Percentiles rank a stretch among this genome's conserved stretches.
Evolutionary conservation across 2,888 invertebrate genomes (phyloP).

Genomic region (Crepidodera aurea): DNA sequence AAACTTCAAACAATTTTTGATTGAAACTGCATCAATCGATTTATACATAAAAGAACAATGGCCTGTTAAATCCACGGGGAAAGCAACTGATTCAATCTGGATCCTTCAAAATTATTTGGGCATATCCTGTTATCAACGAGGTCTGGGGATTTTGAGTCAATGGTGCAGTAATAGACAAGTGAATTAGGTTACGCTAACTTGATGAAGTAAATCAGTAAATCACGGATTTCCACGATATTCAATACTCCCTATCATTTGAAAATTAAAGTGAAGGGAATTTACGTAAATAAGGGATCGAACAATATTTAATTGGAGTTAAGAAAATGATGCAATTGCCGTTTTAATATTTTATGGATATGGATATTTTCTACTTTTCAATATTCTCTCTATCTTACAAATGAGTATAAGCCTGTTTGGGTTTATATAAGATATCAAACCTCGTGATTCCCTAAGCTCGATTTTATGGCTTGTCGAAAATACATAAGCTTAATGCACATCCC

Average conservation of each 20-base stretch:
- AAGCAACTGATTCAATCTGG: slow-evolving; percentile 18
- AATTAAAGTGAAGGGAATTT: slow-evolving; percentile 7
- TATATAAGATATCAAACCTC: background rate
- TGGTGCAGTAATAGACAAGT: slow-evolving; percentile 14
- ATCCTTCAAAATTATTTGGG: slow-evolving; percentile 28
- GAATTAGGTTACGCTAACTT: slow-evolving; percentile 15
- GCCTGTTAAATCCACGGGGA: slow-evolving; percentile 22
- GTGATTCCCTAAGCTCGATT: background rate
- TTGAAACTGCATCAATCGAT: slow-evolving; percentile 1
- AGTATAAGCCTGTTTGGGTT: background rate
- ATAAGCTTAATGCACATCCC: background rate
- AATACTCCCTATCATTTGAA: slow-evolving; percentile 5
- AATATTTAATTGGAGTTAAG: no score
- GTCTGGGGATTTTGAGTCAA: slow-evolving; percentile 20
- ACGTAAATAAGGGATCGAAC: background rate
- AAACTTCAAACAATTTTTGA: slow-evolving; percentile 5
- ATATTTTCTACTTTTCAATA: no score
- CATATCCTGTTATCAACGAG: slow-evolving; percentile 27
- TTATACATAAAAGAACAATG: slow-evolving; percentile 22
- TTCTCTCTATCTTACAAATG: no score
- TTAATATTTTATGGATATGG: no score
- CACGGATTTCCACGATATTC: slow-evolving; percentile 13
- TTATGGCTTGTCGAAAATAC: background rate
- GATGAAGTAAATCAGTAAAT: slow-evolving; percentile 22
- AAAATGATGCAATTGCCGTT: no score